Evolutionary conservation across 1,140 invertebrate genomes (phyloP), one percentile per base, ranked within the genome.

Genomic region (Yoshiicerus persimilis): DNA sequence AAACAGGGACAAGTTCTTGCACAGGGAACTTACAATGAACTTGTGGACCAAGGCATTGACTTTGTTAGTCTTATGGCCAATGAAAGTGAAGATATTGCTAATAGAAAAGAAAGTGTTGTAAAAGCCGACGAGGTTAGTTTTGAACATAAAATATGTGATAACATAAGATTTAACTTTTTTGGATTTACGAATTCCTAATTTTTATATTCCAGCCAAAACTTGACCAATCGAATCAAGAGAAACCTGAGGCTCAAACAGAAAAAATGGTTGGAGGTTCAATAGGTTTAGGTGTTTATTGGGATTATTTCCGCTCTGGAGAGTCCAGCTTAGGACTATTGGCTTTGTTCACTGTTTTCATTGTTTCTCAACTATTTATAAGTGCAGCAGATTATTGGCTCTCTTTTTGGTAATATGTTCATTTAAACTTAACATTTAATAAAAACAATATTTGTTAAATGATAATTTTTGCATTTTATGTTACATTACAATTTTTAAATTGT

Each of bases 61-160:
- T 89, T 90, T 88, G 87, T 90, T 8, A 88, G 87, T 62, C 41
- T 90, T 1, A 86, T 90, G 90, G 39, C 88, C n/a, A 84, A 41
- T 36, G 88, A 89, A 30, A 80, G 34, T 23, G 88, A 89, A 64
- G 87, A 86, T 0, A 64, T 16, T 8, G 36, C 75, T 23, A 88
- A 36, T n/a, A 41, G 85, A n/a, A 64, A 80, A 27, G 85, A 86
- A 8, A 86, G 83, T 41, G 47, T 86, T 4, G 27, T 85, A 0
- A 62, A 64, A 30, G 25, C 16, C 0, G 30, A 34, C 30, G 80
- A 84, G 20, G 87, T 62, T 10, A 41, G 5, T 34, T 10, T 23
- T 8, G 30, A 9, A 41, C 47, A 25, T 62, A 11, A 64, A 64
- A 23, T 64, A 64, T 11, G 27, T 25, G 23, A n/a, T 3, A 30